phyloP scores from a whole-genome alignment of 2,113 vertebrate species.

The Struthio camelus region DNA sequence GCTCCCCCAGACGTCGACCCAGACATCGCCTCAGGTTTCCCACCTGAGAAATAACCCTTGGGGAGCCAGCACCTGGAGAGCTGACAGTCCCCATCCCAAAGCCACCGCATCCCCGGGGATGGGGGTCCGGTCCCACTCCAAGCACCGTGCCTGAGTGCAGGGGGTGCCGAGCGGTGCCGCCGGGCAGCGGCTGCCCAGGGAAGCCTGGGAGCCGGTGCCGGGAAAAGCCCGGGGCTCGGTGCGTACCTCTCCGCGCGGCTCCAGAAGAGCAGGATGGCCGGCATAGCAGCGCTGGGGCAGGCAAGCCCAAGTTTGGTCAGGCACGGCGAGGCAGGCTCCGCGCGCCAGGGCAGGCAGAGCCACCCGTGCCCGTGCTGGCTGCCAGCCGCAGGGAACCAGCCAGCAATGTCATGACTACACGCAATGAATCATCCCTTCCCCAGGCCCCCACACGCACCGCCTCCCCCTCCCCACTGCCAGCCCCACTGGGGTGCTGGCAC shows the following conservation, averaged over 20 bases:
- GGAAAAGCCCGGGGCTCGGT: background rate
- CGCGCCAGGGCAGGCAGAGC: background rate
- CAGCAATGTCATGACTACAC: background rate
- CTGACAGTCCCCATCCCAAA: background rate
- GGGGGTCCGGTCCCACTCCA: background rate
- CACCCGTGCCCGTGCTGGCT: constrained; percentile 29
- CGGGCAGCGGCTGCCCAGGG: background rate
- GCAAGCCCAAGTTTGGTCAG: background rate
- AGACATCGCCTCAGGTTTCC: background rate
- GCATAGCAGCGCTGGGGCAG: constrained; percentile 31
- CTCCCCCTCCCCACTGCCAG: background rate
- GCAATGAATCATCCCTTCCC: background rate
- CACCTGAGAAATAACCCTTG: background rate
- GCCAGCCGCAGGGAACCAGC: background rate
- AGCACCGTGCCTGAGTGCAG: background rate
- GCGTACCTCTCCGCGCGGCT: constrained; percentile 64
- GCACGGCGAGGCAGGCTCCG: background rate
- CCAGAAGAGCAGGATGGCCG: constrained; percentile 69
- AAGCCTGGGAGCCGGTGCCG: background rate
- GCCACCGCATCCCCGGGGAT: background rate
- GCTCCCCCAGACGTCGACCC: too few species aligned
- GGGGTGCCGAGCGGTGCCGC: background rate
- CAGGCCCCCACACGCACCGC: background rate
- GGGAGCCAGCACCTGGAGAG: background rate
- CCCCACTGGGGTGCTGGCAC: background rate